phyloP scores from a whole-genome alignment of 2,797 vertebrate species.

The Gymnothorax reevesii region DNA sequence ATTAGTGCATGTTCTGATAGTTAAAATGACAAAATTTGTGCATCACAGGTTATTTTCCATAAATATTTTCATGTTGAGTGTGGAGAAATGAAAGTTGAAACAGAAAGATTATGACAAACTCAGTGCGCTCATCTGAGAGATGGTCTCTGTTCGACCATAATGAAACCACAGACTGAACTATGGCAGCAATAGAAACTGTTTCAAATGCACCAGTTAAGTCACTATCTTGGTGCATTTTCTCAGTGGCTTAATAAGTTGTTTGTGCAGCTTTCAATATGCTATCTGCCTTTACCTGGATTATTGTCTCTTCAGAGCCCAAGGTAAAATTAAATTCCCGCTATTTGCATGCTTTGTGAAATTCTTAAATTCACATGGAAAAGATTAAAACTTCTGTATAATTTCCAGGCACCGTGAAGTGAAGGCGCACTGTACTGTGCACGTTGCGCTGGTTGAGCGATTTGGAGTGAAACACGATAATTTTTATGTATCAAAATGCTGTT shows the following conservation, averaged over 20 bases:
- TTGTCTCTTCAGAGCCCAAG: neutral
- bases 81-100: too few relatives aligned
- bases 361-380: neutral
- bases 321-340: neutral
- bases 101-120: too few relatives aligned
- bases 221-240: neutral
- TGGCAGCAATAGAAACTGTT: conserved; percentile 23
- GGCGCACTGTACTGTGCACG: neutral
- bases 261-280: neutral
- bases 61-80: too few relatives aligned
- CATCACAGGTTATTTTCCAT: too few relatives aligned
- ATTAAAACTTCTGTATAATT: too few relatives aligned
- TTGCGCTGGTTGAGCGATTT: neutral
- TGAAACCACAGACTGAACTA: neutral
- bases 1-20: too few relatives aligned
- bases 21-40: too few relatives aligned
- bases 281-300: neutral
- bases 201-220: neutral
- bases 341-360: neutral
- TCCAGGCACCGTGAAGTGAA: too few relatives aligned
- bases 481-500: neutral
- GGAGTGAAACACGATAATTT: neutral
- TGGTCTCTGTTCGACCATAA: neutral
- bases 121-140: neutral
- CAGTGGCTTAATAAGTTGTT: neutral